Evolutionary conservation across 2,113 vertebrate species (phyloP).

Genomic region (Cyanoderma ruficeps): DNA sequence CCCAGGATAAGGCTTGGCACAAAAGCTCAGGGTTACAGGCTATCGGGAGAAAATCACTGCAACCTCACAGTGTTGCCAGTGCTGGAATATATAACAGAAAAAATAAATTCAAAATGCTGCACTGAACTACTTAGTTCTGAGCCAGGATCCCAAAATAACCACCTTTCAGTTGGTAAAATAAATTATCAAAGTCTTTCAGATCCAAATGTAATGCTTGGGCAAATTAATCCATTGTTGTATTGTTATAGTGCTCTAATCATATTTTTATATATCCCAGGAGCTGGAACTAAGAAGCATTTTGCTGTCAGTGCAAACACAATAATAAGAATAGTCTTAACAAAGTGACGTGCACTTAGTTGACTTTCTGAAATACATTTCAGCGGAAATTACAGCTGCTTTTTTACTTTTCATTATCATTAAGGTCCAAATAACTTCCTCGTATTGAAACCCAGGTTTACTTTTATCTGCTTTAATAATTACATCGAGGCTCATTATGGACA

Average conservation of each 20-base stretch:
- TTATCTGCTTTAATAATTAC: conserved; percentile 69
- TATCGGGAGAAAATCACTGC: background rate
- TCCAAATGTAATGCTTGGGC: conserved; percentile 47
- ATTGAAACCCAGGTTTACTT: conserved; percentile 54
- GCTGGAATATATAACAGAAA: background rate
- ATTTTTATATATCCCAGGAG: conserved; percentile 69
- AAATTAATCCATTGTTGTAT: conserved; percentile 73
- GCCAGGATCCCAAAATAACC: conserved; percentile 54
- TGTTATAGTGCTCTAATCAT: conserved; percentile 69
- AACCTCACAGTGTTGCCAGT: background rate
- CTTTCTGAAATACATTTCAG: conserved; percentile 62
- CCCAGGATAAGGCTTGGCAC: background rate
- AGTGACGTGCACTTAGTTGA: conserved; percentile 69
- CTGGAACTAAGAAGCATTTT: conserved; percentile 70
- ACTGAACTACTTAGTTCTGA: conserved; percentile 17
- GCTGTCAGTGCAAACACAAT: conserved; percentile 70
- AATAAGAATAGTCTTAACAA: conserved; percentile 73
- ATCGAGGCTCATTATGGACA: conserved; percentile 59
- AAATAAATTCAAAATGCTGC: background rate
- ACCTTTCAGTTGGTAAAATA: conserved; percentile 67
- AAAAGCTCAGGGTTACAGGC: background rate
- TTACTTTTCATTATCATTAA: conserved; percentile 72
- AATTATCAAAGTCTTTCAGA: conserved; percentile 57
- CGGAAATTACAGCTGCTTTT: conserved; percentile 71
- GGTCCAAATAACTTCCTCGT: conserved; percentile 59